Evolutionary conservation across 2,113 vertebrate species (phyloP).

Genomic region (Acinonyx jubatus): DNA sequence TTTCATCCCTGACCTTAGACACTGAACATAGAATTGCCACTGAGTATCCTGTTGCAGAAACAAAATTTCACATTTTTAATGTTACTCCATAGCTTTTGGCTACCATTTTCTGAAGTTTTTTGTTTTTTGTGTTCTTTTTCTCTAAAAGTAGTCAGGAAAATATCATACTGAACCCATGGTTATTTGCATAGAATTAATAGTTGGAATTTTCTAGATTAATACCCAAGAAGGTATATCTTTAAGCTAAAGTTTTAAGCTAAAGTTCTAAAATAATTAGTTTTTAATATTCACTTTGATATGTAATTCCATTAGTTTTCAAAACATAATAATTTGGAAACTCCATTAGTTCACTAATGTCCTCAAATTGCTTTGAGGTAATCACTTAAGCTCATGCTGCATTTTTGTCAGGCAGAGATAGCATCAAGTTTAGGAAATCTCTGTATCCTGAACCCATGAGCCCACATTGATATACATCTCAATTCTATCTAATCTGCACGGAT

Average conservation of each 20-base stretch:
- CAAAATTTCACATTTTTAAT: neutral
- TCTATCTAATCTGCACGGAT: neutral
- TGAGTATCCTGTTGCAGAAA: neutral
- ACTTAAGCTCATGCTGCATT: neutral
- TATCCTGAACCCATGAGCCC: neutral
- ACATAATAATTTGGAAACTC: neutral
- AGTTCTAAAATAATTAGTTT: neutral
- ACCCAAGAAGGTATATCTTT: neutral
- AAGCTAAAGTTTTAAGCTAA: neutral
- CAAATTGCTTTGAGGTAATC: neutral
- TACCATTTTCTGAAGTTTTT: neutral
- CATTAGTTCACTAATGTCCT: neutral
- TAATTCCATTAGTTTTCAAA: neutral
- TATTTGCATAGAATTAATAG: neutral
- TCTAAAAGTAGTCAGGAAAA: neutral
- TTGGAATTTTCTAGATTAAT: neutral
- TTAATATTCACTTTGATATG: neutral
- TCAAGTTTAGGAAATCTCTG: neutral
- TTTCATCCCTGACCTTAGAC: neutral
- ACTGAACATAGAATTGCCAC: neutral
- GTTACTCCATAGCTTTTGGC: neutral
- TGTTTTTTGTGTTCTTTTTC: neutral
- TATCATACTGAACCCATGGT: neutral
- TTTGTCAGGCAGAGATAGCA: neutral
- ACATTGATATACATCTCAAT: neutral